A percentile compares a stretch with the other conserved stretches of the same genome.
Conservation (phyloP, 1,140 invertebrate species). For the Lithobius niger region DNA sequence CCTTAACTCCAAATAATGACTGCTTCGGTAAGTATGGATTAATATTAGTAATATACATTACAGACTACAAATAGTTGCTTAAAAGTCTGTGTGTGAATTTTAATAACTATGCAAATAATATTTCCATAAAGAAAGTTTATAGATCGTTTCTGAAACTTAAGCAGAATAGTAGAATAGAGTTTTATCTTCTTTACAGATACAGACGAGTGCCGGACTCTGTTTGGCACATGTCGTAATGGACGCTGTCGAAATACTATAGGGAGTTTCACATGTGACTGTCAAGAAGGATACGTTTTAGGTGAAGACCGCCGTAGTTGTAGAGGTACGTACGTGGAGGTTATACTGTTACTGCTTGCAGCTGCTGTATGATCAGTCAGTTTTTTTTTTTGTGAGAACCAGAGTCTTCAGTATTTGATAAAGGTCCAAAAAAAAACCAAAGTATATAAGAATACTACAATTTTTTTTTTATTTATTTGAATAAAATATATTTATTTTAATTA, state of each 20-base stretch:
- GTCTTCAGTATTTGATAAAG: conserved; percentile 41
- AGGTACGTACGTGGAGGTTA: conserved; percentile 25
- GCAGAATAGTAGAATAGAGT: too few species aligned
- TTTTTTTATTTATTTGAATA: not conserved
- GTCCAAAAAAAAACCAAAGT: conserved; percentile 38
- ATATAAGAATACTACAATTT: not conserved
- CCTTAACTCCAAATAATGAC: conserved; percentile 68
- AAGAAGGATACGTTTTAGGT: conserved; percentile 54
- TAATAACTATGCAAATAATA: too few species aligned
- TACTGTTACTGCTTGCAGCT: not conserved
- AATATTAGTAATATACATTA: too few species aligned
- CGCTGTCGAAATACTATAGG: conserved; percentile 64
- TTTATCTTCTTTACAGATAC: conserved; percentile 44
- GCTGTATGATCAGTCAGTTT: not conserved
- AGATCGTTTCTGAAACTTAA: too few species aligned
- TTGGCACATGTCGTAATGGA: conserved; percentile 65
- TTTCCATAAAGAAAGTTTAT: too few species aligned
- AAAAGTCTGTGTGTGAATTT: too few species aligned
- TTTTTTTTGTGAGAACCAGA: not conserved
- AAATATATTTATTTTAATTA: conserved; percentile 12
- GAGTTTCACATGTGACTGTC: conserved; percentile 70
- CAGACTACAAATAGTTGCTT: too few species aligned
- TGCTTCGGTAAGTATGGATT: conserved; percentile 53
- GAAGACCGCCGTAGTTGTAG: conserved; percentile 52
- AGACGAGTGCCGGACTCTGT: conserved; percentile 68